Base-by-base conservation (phyloP, 2,888 invertebrate species). In the Calameuta pallipes region DNA sequence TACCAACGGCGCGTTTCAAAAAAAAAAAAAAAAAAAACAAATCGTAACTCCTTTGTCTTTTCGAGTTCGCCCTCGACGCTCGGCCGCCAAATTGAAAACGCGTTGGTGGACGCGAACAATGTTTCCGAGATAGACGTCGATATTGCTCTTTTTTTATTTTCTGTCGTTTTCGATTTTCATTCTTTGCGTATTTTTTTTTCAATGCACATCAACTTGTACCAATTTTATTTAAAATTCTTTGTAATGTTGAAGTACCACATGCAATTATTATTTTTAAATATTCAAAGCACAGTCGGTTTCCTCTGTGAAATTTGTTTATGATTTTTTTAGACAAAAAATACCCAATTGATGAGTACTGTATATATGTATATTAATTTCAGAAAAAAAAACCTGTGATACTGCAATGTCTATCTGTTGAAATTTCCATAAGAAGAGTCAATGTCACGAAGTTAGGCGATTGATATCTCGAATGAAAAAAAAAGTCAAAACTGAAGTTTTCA, bases 1-100 rank as follows among this genome's bases (percentile, higher is more conserved):
- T 4, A 69, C 69, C 76, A 71, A 13, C 23, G 74, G 30, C 23
- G 30, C 74, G 37, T 74, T 34, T 34, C 36, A 75, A 75, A 78
- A 77, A 71, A 77, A 79, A 79, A 77, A 81, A 81, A 79, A 81
- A 85, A 82, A 85, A 33, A 33, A 33, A 33, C 1, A 33, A 33
- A 74, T 82, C 85, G 82, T 83, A 82, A 85, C 83, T 80, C 83
- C 81, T 84, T 85, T 80, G 83, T 81, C 84, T 78, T 79, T 78
- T 76, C 75, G 73, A 76, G 77, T 78, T 79, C 74, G 73, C 73
- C 80, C 79, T 82, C 77, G 78, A 78, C 81, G 78, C 77, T 76
- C 79, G 56, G 76, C 36, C 80, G 78, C 76, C 79, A 82, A 82
- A 82, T 81, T 81, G 82, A 78, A 79, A 79, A 81, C 82, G 81